These are phyloP conservation scores for Scartelaos histophorus DNA, from an alignment of 2,113 vertebrate species.

Conservation along the genomic window DNA sequence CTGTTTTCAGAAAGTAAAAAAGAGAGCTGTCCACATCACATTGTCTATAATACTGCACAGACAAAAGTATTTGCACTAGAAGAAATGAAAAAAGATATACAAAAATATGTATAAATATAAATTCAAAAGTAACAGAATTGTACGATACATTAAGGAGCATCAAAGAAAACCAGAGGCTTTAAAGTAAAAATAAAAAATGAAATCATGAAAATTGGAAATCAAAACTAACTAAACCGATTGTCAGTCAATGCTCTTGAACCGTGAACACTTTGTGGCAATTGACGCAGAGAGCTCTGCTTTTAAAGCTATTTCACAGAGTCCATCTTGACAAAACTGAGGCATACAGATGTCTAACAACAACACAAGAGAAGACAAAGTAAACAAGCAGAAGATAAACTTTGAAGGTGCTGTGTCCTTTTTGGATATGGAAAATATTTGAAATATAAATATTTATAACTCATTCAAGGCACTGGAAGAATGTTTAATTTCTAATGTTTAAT, in stretches of 20 bases:
- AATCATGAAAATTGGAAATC: slow-evolving; percentile 48
- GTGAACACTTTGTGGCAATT: slow-evolving; percentile 47
- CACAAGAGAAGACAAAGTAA: slow-evolving; percentile 18
- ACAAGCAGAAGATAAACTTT: background rate
- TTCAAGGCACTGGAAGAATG: slow-evolving; percentile 4
- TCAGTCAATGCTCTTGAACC: slow-evolving; percentile 71
- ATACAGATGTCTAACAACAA: slow-evolving; percentile 6
- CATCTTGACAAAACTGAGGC: slow-evolving; percentile 31
- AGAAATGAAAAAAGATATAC: slow-evolving; percentile 67
- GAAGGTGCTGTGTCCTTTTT: slow-evolving; percentile 2
- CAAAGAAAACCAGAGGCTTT: slow-evolving; percentile 53
- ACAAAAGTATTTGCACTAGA: slow-evolving; percentile 66
- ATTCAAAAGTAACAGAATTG: slow-evolving; percentile 76
- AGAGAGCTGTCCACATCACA: slow-evolving; percentile 76
- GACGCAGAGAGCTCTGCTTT: slow-evolving; percentile 49
- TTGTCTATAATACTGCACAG: slow-evolving; percentile 76
- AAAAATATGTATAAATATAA: slow-evolving; percentile 83
- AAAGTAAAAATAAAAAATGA: slow-evolving; percentile 72
- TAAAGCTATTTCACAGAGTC: slow-evolving; percentile 61
- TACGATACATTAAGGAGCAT: slow-evolving; percentile 73
- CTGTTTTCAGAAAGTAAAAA: slow-evolving; percentile 91
- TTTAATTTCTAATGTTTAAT: background rate
- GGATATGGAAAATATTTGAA: background rate
- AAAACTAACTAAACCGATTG: slow-evolving; percentile 71
- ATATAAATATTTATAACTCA: background rate